Evolutionary conservation across 2,797 vertebrate genomes (phyloP).

Genomic region (Microctenopoma stevenorrisi): DNA sequence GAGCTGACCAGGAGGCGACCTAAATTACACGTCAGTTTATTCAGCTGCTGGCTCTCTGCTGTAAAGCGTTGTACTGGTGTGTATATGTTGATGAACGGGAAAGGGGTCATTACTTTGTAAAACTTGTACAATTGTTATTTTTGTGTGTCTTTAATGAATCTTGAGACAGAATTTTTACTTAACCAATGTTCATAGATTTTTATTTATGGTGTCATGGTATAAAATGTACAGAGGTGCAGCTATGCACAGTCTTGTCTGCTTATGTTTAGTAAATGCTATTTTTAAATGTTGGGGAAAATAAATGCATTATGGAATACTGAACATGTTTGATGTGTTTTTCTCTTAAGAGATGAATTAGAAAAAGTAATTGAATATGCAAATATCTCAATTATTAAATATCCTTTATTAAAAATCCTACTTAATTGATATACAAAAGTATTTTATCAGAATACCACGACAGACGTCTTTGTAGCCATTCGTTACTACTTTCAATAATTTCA

Average conservation of each 20-base stretch:
- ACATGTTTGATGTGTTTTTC: background rate
- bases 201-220: constrained; percentile 81
- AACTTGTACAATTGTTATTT: constrained; percentile 74
- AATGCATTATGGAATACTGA: constrained; percentile 70
- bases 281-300: constrained; percentile 80
- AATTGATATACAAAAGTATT: too few relatives aligned
- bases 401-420: too few relatives aligned
- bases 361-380: too few relatives aligned
- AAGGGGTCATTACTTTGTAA: constrained; percentile 63
- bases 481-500: too few relatives aligned
- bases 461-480: too few relatives aligned
- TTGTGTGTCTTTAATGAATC: constrained; percentile 67
- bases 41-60: constrained; percentile 28
- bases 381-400: too few relatives aligned
- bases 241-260: constrained; percentile 73
- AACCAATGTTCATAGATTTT: constrained; percentile 81
- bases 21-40: background rate
- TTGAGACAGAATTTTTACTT: constrained; percentile 74
- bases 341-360: too few relatives aligned
- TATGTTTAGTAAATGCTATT: constrained; percentile 80
- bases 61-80: constrained; percentile 57
- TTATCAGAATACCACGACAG: too few relatives aligned
- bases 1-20: constrained; percentile 13
- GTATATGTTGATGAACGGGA: constrained; percentile 47
- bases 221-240: constrained; percentile 72